Conservation (phyloP, 2,113 vertebrate species). For the Chamaea fasciata region DNA sequence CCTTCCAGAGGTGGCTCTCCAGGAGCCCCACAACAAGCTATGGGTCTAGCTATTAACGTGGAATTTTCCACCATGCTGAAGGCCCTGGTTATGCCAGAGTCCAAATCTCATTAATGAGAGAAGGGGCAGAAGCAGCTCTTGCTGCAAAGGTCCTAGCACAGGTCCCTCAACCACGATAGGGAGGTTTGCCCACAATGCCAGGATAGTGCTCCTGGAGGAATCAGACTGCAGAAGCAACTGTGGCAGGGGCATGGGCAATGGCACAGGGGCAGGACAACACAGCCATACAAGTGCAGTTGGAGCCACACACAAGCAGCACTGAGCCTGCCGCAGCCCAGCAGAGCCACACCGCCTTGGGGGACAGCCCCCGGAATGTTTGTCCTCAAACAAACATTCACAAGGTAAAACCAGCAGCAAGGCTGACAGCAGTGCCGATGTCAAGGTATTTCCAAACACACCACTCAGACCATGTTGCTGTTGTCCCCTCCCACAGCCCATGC, state of each 20-base stretch:
- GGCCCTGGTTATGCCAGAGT: fast-evolving
- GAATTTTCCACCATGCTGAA: not conserved
- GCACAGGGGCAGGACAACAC: not conserved
- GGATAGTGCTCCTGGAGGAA: fast-evolving
- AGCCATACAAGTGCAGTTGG: fast-evolving
- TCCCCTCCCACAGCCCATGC: fast-evolving
- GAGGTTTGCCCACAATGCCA: fast-evolving
- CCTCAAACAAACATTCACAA: fast-evolving
- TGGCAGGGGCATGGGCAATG: fast-evolving
- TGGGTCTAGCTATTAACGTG: fast-evolving
- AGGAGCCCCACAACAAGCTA: not conserved
- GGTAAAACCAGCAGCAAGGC: fast-evolving
- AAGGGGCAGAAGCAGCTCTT: not conserved
- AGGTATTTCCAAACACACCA: not conserved
- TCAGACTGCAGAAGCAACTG: fast-evolving
- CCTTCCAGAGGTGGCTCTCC: not conserved
- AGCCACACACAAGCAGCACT: fast-evolving
- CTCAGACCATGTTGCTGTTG: fast-evolving
- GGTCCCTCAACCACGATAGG: fast-evolving
- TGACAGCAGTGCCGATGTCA: fast-evolving
- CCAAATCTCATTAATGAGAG: not conserved
- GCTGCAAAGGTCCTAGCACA: not conserved
- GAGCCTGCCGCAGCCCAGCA: not conserved
- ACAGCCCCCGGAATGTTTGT: not conserved
- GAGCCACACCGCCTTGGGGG: fast-evolving